Conservation (phyloP, 2,113 vertebrate genomes). For the Tenrec ecaudatus region DNA sequence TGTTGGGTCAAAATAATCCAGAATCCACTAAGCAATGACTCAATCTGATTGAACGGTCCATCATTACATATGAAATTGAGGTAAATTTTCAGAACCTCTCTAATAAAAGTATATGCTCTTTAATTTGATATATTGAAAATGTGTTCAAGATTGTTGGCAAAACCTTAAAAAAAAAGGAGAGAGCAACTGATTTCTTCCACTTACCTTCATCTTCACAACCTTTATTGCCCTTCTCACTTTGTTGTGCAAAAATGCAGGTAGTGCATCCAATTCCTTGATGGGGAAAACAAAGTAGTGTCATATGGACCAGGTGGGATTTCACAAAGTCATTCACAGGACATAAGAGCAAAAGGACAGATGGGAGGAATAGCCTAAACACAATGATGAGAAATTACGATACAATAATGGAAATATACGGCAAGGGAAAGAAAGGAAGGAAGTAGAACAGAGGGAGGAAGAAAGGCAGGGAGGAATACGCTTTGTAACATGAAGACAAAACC, state of each 20-base stretch:
- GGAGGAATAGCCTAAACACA: too few species aligned
- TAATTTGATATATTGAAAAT: not conserved
- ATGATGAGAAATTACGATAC: too few species aligned
- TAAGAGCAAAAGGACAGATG: too few species aligned
- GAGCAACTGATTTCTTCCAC: not conserved
- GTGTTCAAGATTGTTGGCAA: not conserved
- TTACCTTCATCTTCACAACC: not conserved
- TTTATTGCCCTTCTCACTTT: not conserved
- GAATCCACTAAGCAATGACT: not conserved
- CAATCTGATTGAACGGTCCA: not conserved
- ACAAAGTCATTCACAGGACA: too few species aligned
- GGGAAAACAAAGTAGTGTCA: too few species aligned
- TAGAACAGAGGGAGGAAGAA: too few species aligned
- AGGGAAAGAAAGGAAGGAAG: too few species aligned
- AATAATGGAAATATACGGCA: too few species aligned
- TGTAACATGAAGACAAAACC: too few species aligned
- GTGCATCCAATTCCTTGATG: not conserved
- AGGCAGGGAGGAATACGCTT: too few species aligned
- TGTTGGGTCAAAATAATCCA: too few species aligned
- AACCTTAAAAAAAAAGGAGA: not conserved
- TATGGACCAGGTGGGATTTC: too few species aligned
- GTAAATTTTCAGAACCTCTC: not conserved
- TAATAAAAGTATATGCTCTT: not conserved
- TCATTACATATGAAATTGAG: not conserved
- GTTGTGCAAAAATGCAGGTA: not conserved